Percentiles rank a stretch among this genome's conserved stretches.
Evolutionary conservation across 23 tunicate genomes (phyloP).

Genomic region (Phallusia fumigata): DNA sequence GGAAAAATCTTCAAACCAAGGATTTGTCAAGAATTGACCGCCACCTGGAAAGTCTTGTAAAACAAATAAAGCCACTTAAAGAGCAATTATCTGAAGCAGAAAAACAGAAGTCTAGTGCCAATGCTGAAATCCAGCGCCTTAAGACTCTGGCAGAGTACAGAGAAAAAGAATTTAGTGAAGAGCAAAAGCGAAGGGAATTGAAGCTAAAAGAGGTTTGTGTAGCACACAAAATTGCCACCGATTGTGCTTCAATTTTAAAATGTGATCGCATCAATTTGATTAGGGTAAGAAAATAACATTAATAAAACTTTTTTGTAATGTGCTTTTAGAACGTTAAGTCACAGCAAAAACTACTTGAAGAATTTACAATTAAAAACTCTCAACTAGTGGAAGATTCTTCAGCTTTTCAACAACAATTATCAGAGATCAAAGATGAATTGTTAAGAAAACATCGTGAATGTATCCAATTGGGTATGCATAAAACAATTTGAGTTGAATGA

Average conservation of each 20-base stretch:
- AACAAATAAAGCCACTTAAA: constrained; percentile 75
- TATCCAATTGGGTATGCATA: constrained; percentile 7
- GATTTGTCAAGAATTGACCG: constrained; percentile 81
- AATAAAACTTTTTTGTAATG: no score
- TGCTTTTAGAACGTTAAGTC: background rate
- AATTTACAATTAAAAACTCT: background rate
- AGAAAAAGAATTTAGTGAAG: constrained; percentile 45
- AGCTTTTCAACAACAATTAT: constrained; percentile 9
- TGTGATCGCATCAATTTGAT: no score
- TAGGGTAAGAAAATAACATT: background rate
- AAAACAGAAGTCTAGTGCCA: constrained; percentile 24
- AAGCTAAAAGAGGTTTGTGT: constrained; percentile 42
- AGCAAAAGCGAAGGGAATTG: constrained; percentile 34
- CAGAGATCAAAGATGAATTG: constrained; percentile 67
- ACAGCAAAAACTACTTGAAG: background rate
- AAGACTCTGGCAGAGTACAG: constrained; percentile 29
- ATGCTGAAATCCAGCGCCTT: constrained; percentile 27
- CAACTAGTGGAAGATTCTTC: constrained; percentile 11
- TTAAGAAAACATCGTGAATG: constrained; percentile 53
- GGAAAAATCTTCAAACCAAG: constrained; percentile 79
- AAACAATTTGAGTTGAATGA: no score
- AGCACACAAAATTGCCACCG: no score
- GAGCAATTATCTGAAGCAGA: constrained; percentile 33
- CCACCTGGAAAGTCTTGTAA: constrained; percentile 62
- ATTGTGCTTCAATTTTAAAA: background rate